These are phyloP conservation scores for Myripristis jacobus DNA, from an alignment of 2,797 vertebrate species.

Conservation along the genomic window DNA sequence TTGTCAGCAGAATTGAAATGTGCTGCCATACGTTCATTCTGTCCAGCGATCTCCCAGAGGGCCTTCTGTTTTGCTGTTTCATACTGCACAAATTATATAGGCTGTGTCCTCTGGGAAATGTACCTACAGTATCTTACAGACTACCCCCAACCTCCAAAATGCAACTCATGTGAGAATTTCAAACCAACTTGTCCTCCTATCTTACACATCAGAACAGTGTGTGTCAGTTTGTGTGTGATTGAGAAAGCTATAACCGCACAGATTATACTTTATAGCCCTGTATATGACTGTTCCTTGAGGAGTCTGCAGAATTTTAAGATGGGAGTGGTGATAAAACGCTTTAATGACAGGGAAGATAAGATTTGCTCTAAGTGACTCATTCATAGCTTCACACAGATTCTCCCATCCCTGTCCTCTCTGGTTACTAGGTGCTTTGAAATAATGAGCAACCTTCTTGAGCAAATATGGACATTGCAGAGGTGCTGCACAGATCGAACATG, in stretches of 20 bases:
- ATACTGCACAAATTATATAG: slow-evolving; percentile 14
- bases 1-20: neutral
- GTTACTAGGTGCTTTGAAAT: slow-evolving; percentile 63
- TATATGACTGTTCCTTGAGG: slow-evolving; percentile 76
- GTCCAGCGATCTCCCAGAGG: too few species aligned
- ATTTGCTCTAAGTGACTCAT: slow-evolving; percentile 82
- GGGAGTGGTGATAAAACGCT: slow-evolving; percentile 77
- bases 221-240: slow-evolving; percentile 72
- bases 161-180: slow-evolving; percentile 38
- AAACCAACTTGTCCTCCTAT: slow-evolving; percentile 34
- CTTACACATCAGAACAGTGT: slow-evolving; percentile 63
- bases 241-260: slow-evolving; percentile 74
- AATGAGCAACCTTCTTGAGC: slow-evolving; percentile 73
- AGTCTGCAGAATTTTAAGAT: slow-evolving; percentile 81
- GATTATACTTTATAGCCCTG: slow-evolving; percentile 83
- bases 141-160: slow-evolving; percentile 8
- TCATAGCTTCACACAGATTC: slow-evolving; percentile 63
- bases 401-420: slow-evolving; percentile 6
- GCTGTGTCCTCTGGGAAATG: slow-evolving; percentile 12
- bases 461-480: slow-evolving; percentile 76
- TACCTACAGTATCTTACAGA: neutral
- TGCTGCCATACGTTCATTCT: neutral
- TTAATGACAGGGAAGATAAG: slow-evolving; percentile 87
- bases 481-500: slow-evolving; percentile 65
- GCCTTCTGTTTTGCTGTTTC: slow-evolving; percentile 4